Base-by-base conservation (phyloP, 2,797 vertebrate species). In the Propithecus perrieri region DNA sequence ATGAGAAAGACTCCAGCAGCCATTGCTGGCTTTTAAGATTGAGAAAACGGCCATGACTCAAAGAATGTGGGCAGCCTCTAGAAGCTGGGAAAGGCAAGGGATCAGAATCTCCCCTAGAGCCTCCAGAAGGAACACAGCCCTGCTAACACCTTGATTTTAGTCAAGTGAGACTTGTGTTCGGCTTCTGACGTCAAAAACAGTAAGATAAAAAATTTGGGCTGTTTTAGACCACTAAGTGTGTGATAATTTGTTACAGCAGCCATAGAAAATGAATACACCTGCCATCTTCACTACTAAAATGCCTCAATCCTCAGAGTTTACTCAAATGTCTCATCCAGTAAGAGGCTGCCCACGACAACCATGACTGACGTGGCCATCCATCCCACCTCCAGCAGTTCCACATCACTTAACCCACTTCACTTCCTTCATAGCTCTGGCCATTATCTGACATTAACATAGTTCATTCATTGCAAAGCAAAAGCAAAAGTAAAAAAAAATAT, bases 391-490 rank as follows among this genome's bases (percentile, higher is more conserved):
- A 24, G 30, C 22, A 41, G 41, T 92, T 94, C 50, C 67, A 38
- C 11, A 30, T 26, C 57, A 24, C 14, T n/a, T 35, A 26, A 43
- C 22, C 46, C 22, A 50, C 50, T 83, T 61, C 15, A 55, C 74
- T 48, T 76, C 53, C 65, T 48, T 79, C 59, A 69, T 15, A 57
- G 38, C 18, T 67, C 55, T 81, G 53, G 72, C 33, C 50, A 48
- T 79, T 48, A 20, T 46, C 79, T 41, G 75, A n/a, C 11, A 50
- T 50, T 33, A 80, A 55, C 55, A 67, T 26, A 46, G 38, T 33
- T 69, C 50, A 78, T 85, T 92, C 41, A 79, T 18, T 75, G 69
- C 22, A 61, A 88, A 94, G 79, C 15, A 46, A 93, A 92, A 76
- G 5, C 69, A 89, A 74, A 88, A 96, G 91, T 85, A 87, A 79